Evolutionary conservation across 2,113 vertebrate genomes (phyloP).

Genomic region (Poicephalus gulielmi): DNA sequence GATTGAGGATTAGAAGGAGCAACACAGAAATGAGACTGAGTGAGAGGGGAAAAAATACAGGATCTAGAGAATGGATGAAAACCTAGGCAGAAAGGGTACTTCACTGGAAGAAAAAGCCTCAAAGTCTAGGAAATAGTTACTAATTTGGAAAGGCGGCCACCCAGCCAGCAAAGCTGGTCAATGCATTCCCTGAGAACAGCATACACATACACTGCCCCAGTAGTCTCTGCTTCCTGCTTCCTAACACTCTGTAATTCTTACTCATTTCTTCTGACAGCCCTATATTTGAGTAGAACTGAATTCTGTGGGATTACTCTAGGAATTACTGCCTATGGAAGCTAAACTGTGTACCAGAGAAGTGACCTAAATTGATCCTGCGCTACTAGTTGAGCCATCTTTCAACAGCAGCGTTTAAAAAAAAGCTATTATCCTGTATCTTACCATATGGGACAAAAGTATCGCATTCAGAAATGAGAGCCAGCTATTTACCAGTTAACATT

Average conservation of each 20-base stretch:
- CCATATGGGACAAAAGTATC: not conserved
- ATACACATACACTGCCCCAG: fast-evolving
- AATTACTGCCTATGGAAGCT: not conserved
- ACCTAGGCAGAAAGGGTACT: not conserved
- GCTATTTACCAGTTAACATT: not conserved
- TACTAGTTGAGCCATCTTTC: not conserved
- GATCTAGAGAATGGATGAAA: not conserved
- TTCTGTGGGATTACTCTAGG: not conserved
- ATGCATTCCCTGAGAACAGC: not conserved
- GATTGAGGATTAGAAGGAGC: not conserved
- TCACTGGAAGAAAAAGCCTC: not conserved
- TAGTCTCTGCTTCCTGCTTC: not conserved
- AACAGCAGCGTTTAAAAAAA: not conserved
- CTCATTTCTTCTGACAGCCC: not conserved
- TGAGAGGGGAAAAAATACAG: not conserved
- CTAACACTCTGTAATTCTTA: not conserved
- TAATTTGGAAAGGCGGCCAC: not conserved
- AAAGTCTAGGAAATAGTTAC: not conserved
- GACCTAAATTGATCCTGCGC: not conserved
- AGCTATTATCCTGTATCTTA: not conserved
- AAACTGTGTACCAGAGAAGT: not conserved
- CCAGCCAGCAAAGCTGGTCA: not conserved
- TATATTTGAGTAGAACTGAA: not conserved
- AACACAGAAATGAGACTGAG: not conserved
- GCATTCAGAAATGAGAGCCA: not conserved